Percentiles rank a stretch among this genome's conserved stretches.
Evolutionary conservation across 2,888 invertebrate species (phyloP).

Genomic region (Eristalinus sepulchralis): DNA sequence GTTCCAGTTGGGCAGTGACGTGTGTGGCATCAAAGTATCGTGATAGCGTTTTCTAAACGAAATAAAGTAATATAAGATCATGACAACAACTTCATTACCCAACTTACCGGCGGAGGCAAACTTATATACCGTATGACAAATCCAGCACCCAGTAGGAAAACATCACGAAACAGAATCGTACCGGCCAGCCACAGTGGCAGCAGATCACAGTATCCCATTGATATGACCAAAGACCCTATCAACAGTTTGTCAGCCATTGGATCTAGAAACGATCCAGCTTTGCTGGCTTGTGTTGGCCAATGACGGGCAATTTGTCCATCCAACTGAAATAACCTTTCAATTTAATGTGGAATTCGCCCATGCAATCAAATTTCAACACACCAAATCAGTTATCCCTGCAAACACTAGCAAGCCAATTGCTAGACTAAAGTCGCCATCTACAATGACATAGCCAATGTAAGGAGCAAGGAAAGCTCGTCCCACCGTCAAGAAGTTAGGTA

Average conservation of each 20-base stretch:
- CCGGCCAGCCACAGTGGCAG: constrained; percentile 91
- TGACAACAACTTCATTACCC: neutral
- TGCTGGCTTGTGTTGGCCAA: constrained; percentile 94
- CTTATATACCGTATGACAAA: constrained; percentile 95
- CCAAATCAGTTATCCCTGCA: constrained; percentile 96
- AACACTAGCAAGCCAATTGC: constrained; percentile 91
- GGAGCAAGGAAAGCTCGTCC: constrained; percentile 93
- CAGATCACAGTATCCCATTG: constrained; percentile 91
- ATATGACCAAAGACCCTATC: constrained; percentile 92
- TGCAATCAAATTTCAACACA: constrained; percentile 79
- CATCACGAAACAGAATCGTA: constrained; percentile 92
- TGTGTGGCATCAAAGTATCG: constrained; percentile 96
- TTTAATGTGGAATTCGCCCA: constrained; percentile 18
- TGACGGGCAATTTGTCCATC: constrained; percentile 98
- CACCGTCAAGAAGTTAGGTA: constrained; percentile 95
- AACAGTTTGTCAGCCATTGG: constrained; percentile 98
- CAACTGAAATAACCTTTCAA: constrained; percentile 82
- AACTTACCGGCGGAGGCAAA: constrained; percentile 92
- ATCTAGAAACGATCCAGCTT: constrained; percentile 96
- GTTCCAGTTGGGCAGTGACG: constrained; percentile 95
- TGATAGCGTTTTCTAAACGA: constrained; percentile 89
- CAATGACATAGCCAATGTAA: constrained; percentile 92
- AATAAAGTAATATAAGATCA: constrained; percentile 9
- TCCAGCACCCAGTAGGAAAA: constrained; percentile 90
- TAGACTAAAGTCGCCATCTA: constrained; percentile 89